Evolutionary conservation across 2,113 vertebrate genomes (phyloP).

Genomic region (Grallaria varia): DNA sequence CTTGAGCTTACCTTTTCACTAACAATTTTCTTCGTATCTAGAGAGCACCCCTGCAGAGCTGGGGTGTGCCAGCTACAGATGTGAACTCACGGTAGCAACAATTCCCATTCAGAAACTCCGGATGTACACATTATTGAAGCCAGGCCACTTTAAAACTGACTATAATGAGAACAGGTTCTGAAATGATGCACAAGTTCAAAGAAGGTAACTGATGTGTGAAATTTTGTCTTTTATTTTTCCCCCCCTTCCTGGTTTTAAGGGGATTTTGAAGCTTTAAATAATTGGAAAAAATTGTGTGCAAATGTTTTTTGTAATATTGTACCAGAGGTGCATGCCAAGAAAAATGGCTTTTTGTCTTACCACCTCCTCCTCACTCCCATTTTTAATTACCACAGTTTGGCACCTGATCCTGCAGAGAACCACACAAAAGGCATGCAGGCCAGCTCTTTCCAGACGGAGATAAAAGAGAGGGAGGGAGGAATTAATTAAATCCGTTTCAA

Average conservation of each 20-base stretch:
- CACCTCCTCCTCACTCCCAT: neutral
- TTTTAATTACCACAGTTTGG: conserved; percentile 57
- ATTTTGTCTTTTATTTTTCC: no score
- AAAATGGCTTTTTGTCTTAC: conserved; percentile 40
- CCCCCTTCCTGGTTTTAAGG: neutral
- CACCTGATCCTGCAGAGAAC: conserved; percentile 29
- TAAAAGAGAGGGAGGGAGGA: conserved; percentile 49
- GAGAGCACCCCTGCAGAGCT: neutral
- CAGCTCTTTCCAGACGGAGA: conserved; percentile 12
- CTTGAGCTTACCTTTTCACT: neutral
- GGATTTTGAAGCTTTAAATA: conserved; percentile 6
- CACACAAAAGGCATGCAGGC: conserved; percentile 22
- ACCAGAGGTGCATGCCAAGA: neutral
- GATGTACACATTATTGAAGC: neutral
- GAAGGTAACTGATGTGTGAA: neutral
- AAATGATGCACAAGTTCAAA: neutral
- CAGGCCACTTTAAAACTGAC: neutral
- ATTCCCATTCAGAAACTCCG: neutral
- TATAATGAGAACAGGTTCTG: neutral
- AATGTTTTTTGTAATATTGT: conserved; percentile 12
- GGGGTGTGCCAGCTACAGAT: neutral
- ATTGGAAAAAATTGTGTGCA: neutral
- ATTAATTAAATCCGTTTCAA: conserved; percentile 65
- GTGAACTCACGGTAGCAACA: neutral
- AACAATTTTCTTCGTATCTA: neutral